Evolutionary conservation across 2,113 vertebrate species (phyloP), one percentile per base, ranked within the genome.

Genomic region (Takifugu flavidus): DNA sequence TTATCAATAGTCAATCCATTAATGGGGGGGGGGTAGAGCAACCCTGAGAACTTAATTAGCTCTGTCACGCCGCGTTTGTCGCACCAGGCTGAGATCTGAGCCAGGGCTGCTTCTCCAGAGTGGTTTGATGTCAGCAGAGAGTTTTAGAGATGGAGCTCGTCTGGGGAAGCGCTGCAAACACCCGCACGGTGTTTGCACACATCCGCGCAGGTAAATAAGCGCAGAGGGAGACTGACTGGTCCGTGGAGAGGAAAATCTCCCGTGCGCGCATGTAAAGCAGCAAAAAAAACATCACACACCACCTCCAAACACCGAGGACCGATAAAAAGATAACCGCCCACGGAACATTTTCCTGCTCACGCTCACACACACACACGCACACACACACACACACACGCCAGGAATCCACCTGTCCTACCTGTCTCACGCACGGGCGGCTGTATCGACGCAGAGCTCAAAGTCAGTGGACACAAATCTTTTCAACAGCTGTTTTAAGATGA

Each of bases 191-290:
- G 89, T 92, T 90, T 90, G 86, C 80, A 86, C 87, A 91, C 89
- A 89, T 71, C 54, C 55, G 51, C 28, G 70, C 27, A 49, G 45
- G 80, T 86, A 91, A 92, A 92, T 91, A 91, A 88, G 56, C 88
- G 26, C 91, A 77, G 66, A 77, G 91, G 89, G 90, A 87, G 57
- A 60, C n/a, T 62, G 14, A 29, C n/a, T 15, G 7, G 61, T 3
- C 28, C 76, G 56, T 62, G 49, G 5, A 75, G 65, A 66, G 51
- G 52, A 25, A 49, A 6, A 10, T 13, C 15, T 31, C 54, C 34
- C 52, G 2, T 39, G 34, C 11, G 34, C 7, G 34, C 34, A 11
- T 39, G 34, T 6, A 39, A 39, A 10, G 34, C 34, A 11, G 11
- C 34, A 10, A 34, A 4, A 34, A 34, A 4, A 34, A 4, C 29